A percentile compares a stretch with the other conserved stretches of the same genome.
These are phyloP conservation scores for Ceuthmochares aereus DNA, from an alignment of 2,113 vertebrate genomes.

Conservation along the genomic window DNA sequence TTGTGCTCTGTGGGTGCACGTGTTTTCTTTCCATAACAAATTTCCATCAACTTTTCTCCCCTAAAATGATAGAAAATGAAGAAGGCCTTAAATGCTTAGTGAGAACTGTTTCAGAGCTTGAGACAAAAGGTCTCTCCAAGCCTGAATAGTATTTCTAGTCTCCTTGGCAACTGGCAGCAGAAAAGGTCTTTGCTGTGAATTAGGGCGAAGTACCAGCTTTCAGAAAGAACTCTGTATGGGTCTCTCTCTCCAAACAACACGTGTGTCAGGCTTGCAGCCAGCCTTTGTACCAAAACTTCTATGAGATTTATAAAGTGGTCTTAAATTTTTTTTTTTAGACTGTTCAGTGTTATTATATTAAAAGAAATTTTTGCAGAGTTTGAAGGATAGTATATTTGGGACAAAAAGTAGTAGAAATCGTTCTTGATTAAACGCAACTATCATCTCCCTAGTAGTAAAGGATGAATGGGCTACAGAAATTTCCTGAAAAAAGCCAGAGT, in stretches of 20 bases:
- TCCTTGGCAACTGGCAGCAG: constrained; percentile 60
- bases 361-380: background rate
- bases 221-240: background rate
- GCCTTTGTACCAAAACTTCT: background rate
- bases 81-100: constrained; percentile 44
- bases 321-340: background rate
- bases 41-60: background rate
- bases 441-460: background rate
- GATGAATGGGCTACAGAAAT: background rate
- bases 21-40: constrained; percentile 9
- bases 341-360: background rate
- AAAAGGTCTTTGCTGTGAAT: constrained; percentile 38
- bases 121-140: constrained; percentile 68
- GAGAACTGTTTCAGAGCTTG: constrained; percentile 48
- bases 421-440: background rate
- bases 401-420: background rate
- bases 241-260: background rate
- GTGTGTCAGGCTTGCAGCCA: background rate
- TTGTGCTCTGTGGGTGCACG: constrained; percentile 1
- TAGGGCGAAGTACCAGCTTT: constrained; percentile 28
- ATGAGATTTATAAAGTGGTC: background rate
- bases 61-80: constrained; percentile 42
- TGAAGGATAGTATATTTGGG: background rate
- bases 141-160: constrained; percentile 62
- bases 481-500: background rate